These are phyloP conservation scores for Pristionchus arcanus DNA, from an alignment of 2,888 invertebrate genomes.

Conservation along the genomic window DNA sequence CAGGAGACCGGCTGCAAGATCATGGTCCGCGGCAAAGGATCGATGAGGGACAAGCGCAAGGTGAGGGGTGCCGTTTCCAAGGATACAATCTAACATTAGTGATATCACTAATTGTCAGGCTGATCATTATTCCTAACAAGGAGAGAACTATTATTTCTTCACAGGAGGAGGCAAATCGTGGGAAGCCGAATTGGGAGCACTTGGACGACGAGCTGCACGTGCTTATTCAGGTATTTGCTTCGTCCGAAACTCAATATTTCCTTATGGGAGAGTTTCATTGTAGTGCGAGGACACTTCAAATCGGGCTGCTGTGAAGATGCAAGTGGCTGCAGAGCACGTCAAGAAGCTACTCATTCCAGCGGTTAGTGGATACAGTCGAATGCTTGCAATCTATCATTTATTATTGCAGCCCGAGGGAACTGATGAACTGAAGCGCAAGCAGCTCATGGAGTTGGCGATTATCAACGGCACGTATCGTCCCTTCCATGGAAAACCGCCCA, in stretches of 20 bases:
- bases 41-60: constrained; percentile 73
- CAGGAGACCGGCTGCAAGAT: constrained; percentile 99
- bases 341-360: constrained; percentile 97
- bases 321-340: constrained; percentile 97
- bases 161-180: constrained; percentile 98
- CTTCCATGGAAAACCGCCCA: constrained; percentile 60
- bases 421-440: constrained; percentile 98
- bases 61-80: neutral
- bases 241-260: neutral
- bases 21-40: constrained; percentile 88
- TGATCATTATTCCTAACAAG: too few species aligned
- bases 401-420: constrained; percentile 94
- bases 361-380: constrained; percentile 80
- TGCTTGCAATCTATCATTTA: neutral
- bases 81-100: too few species aligned
- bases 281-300: constrained; percentile 97
- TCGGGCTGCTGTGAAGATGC: constrained; percentile 94
- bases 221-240: constrained; percentile 85
- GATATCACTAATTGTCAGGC: too few species aligned
- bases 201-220: constrained; percentile 98
- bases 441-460: constrained; percentile 99
- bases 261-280: constrained; percentile 53
- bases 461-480: constrained; percentile 97
- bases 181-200: constrained; percentile 99
- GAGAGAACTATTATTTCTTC: neutral